These are phyloP conservation scores for Tragelaphus buxtoni DNA, from an alignment of 2,113 vertebrate genomes.

Conservation along the genomic window DNA sequence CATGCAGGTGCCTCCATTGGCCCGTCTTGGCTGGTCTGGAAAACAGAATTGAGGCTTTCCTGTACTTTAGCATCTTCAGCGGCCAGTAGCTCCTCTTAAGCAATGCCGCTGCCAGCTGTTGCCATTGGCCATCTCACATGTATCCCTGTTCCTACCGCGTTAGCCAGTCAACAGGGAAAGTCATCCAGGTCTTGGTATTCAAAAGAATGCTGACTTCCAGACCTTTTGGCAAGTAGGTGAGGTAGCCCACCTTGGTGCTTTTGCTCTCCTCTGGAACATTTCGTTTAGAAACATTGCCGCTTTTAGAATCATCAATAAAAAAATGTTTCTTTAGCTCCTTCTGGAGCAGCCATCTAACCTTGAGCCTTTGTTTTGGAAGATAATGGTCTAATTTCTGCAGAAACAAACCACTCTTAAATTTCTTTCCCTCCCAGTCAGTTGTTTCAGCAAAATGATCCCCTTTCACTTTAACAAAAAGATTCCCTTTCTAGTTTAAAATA, in stretches of 20 bases:
- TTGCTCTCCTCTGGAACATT: not conserved
- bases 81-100: not conserved
- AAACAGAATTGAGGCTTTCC: slow-evolving; percentile 1
- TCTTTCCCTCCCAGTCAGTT: slow-evolving; percentile 48
- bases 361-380: slow-evolving; percentile 50
- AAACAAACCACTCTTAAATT: slow-evolving; percentile 30
- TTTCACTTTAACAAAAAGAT: slow-evolving; percentile 71
- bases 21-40: slow-evolving; percentile 7
- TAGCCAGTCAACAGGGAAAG: not conserved
- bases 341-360: slow-evolving; percentile 10
- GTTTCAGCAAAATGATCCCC: slow-evolving; percentile 49
- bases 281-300: not conserved
- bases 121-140: not conserved
- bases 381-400: slow-evolving; percentile 20
- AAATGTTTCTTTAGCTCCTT: not conserved
- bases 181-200: not conserved
- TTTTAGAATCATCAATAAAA: slow-evolving; percentile 25
- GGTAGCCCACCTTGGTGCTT: not conserved
- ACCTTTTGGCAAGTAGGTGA: not conserved
- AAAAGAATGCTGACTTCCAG: not conserved
- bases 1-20: not conserved
- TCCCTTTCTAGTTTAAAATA: slow-evolving; percentile 70
- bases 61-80: not conserved
- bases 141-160: not conserved
- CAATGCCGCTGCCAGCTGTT: not conserved